A percentile compares a stretch with the other conserved stretches of the same genome.
These are phyloP conservation scores for Lasioglossum vierecki DNA, from an alignment of 2,888 invertebrate genomes.

Conservation along the genomic window DNA sequence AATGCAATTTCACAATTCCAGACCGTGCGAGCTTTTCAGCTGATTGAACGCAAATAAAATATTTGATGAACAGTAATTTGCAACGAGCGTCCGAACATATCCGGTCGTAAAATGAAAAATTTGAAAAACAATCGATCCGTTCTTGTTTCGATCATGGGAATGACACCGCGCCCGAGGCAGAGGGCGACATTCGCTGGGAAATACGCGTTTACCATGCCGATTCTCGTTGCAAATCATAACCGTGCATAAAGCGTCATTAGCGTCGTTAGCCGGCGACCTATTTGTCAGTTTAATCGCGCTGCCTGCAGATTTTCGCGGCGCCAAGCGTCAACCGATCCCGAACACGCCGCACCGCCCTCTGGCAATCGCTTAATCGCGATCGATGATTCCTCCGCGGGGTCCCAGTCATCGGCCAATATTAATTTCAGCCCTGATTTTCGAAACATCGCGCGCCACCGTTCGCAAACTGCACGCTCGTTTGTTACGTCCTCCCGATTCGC, in stretches of 20 bases:
- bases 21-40: neutral
- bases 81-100: neutral
- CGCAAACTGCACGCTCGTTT: neutral
- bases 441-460: neutral
- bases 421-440: slow-evolving; percentile 23
- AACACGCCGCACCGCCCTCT: neutral
- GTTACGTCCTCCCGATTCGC: neutral
- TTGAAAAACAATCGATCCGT: neutral
- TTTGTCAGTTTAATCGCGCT: slow-evolving; percentile 47
- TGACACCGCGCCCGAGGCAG: neutral
- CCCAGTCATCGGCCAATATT: slow-evolving; percentile 29
- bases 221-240: slow-evolving; percentile 41
- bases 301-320: slow-evolving; percentile 24
- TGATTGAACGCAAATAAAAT: neutral
- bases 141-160: neutral
- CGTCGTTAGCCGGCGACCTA: slow-evolving; percentile 38
- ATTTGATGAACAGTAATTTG: neutral
- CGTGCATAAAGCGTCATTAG: slow-evolving; percentile 46
- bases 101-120: neutral
- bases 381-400: slow-evolving; percentile 22
- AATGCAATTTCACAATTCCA: neutral
- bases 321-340: neutral
- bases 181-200: neutral
- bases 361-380: slow-evolving; percentile 36
- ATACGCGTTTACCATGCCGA: slow-evolving; percentile 14